Evolutionary conservation across 1,140 invertebrate genomes (phyloP), one percentile per base, ranked within the genome.

Genomic region (Proctacanthus coquilletti): DNA sequence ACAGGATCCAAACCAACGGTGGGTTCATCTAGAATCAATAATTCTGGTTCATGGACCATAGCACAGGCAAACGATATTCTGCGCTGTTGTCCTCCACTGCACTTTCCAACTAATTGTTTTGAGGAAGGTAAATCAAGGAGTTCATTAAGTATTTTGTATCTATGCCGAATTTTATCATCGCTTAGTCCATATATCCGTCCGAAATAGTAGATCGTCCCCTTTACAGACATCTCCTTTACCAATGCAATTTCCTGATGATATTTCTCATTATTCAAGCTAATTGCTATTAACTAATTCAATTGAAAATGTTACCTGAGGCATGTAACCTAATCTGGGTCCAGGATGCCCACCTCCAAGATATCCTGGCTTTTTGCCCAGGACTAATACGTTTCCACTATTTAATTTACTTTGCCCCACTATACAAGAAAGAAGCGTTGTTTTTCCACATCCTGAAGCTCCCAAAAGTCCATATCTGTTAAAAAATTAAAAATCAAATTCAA

Each of bases 1-100:
- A 93, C 64, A 2, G 89, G 88, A 66, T 95, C 89, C 20, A 94
- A 66, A 5, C 88, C 89, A 9, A 92, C 88, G 0, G 88, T 94
- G 0, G 89, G 89, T 60, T 95, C 89, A 56, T 95, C 91, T 35
- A 95, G 62, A 36, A 95, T 87, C 1, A 94, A 60, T 1, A 94
- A 60, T 55, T 91, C 78, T 0, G 89, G 87, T 45, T 82, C 76
- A 47, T 94, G 86, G 0, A 95, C 70, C 44, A 95, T 59, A 1
- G 87, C 83, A 5, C 78, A 77, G 3, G 86, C 87, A 34, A 95
- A 76, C 1, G 85, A 91, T 0, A 91, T 74, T 40, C 88, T 65
- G 39, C 89, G 66, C 57, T 89, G 81, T 58, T 94, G 85, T 1
- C 91, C 89, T 8, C 91, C 91, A 50, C 85, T 89, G 49, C 73